phyloP scores from a whole-genome alignment of 2,888 invertebrate genomes.

The Drosophila rellima region DNA sequence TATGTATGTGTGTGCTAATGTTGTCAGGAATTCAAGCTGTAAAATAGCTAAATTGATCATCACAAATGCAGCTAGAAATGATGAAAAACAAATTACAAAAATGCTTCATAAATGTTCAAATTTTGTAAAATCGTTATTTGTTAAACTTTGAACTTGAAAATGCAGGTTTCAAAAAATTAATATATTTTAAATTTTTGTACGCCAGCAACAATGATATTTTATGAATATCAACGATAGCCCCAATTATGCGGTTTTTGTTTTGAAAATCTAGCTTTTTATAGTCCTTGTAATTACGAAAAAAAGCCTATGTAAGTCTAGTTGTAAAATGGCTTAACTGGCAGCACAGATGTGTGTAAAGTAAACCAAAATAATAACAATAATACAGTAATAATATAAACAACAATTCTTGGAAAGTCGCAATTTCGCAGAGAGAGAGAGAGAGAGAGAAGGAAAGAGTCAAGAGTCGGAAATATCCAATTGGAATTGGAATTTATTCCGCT shows the following conservation, averaged over 20 bases:
- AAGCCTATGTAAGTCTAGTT: neutral
- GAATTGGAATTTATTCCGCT: conserved; percentile 53
- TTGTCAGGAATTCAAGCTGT: neutral
- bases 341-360: conserved; percentile 9
- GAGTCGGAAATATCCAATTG: conserved; percentile 58
- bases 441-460: conserved; percentile 6
- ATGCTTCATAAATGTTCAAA: too few relatives aligned
- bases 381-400: conserved; percentile 43
- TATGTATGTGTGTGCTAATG: conserved; percentile 1
- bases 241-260: too few relatives aligned
- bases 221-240: too few relatives aligned
- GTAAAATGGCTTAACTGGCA: neutral
- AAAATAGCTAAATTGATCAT: neutral
- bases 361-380: conserved; percentile 38
- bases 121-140: too few relatives aligned
- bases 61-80: neutral
- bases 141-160: too few relatives aligned
- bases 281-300: neutral
- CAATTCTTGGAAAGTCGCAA: conserved; percentile 45
- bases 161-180: too few relatives aligned
- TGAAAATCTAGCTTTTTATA: too few relatives aligned
- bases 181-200: too few relatives aligned
- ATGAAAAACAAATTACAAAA: neutral
- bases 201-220: too few relatives aligned
- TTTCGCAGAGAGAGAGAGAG: conserved; percentile 14